Evolutionary conservation across 2,113 vertebrate genomes (phyloP), one percentile per base, ranked within the genome.

Genomic region (Proterorhinus semilunaris): DNA sequence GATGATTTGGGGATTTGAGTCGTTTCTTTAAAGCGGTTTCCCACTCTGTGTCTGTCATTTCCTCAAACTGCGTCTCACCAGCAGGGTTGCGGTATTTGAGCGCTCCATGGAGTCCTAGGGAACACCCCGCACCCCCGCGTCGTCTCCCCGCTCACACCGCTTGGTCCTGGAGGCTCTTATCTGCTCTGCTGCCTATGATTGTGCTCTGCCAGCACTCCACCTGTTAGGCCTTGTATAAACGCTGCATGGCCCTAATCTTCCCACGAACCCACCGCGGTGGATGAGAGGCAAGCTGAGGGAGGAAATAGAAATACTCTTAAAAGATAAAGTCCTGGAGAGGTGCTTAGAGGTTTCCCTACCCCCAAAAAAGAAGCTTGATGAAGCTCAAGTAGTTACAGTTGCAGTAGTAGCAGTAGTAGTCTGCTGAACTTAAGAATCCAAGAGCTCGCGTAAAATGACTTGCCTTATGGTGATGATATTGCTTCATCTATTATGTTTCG

Each of bases 241-340:
- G 80, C 72, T 66, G 71, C 27, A 36, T 36, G 7, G 80, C 79
- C 71, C 74, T 76, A 79, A 84, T 82, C 81, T 62, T 76, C 75
- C 53, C 0, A 13, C 50, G 58, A 78, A 78, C 78, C 80, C 74
- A 78, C 62, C 66, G 64, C 65, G 70, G 53, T 10, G n/a, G 75
- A 74, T 72, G 50, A 72, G 66, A 8, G 51, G 54, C 5, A 10
- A 9, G 10, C 54, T 27, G 54, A 2, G 54, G 27, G 21, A 6
- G 12, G 27, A 8, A 58, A 47, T 47, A 48, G 77, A 85, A 74
- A 52, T 64, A 75, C 69, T 78, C 63, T 89, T 45, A 54, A 75
- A 76, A 80, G 81, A 86, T 82, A 84, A 84, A 79, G 62, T 74
- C 21, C 69, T 42, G 9, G 66, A 82, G 81, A 69, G 54, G 47